phyloP scores from a whole-genome alignment of 1,140 invertebrate genomes.

The Lerema accius region DNA sequence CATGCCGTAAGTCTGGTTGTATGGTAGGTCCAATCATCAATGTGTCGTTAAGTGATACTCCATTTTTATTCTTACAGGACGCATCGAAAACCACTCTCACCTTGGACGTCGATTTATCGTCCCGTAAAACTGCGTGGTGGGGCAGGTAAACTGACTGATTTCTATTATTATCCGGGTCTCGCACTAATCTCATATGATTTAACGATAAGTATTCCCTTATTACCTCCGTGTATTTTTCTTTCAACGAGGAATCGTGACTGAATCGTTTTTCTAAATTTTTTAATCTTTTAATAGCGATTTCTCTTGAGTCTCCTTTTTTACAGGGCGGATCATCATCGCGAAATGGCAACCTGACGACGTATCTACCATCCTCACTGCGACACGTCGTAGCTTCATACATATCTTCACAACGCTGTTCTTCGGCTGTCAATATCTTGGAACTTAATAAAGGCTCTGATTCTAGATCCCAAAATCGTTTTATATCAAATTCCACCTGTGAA shows the following conservation, averaged over 20 bases:
- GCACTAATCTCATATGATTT: not conserved
- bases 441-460: conserved; percentile 22
- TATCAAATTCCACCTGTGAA: conserved; percentile 12
- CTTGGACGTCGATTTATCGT: conserved; percentile 34
- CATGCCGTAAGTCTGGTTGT: conserved; percentile 33
- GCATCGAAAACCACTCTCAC: conserved; percentile 35
- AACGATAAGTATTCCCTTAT: not conserved
- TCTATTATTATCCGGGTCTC: not conserved
- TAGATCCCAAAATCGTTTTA: conserved; percentile 27
- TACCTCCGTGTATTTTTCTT: not conserved
- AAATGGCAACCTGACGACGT: conserved; percentile 6
- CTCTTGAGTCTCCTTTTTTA: conserved; percentile 11
- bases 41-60: conserved; percentile 27
- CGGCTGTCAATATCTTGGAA: conserved; percentile 18
- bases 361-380: conserved; percentile 9
- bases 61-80: conserved; percentile 33
- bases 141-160: not conserved
- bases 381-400: conserved; percentile 12
- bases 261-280: not conserved
- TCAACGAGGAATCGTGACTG: not conserved
- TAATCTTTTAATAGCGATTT: not conserved
- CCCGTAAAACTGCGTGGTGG: not conserved
- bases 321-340: conserved; percentile 7
- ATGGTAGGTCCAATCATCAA: conserved; percentile 35
- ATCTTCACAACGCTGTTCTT: conserved; percentile 36